Evolutionary conservation across 2,888 invertebrate genomes (phyloP).

Genomic region (Drosophila rellima): DNA sequence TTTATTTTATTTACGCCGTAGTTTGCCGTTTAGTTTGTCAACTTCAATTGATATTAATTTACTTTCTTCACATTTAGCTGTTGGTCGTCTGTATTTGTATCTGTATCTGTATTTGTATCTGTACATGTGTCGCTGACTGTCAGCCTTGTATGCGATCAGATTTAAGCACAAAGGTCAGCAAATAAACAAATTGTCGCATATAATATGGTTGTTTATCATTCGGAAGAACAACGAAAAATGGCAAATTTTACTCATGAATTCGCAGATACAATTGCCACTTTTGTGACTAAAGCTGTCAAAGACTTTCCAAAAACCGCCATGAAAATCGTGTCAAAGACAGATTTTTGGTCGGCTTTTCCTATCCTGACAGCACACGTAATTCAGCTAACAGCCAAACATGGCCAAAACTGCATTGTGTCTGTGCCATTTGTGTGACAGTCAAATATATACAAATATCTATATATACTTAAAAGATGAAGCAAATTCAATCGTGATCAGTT

Average conservation of each 20-base stretch:
- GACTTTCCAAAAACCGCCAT: slow-evolving; percentile 35
- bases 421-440: slow-evolving; percentile 39
- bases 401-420: slow-evolving; percentile 51
- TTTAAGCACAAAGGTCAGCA: slow-evolving; percentile 83
- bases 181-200: slow-evolving; percentile 77
- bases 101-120: slow-evolving; percentile 24
- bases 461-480: slow-evolving; percentile 37
- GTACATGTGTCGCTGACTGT: slow-evolving; percentile 54
- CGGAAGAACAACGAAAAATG: slow-evolving; percentile 2
- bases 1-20: slow-evolving; percentile 80
- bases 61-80: slow-evolving; percentile 73
- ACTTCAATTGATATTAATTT: slow-evolving; percentile 82
- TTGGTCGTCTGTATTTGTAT: slow-evolving; percentile 25
- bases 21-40: slow-evolving; percentile 74
- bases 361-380: slow-evolving; percentile 20
- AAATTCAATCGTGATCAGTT: slow-evolving; percentile 60
- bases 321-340: slow-evolving; percentile 43
- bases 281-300: background rate
- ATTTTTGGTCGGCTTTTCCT: slow-evolving; percentile 38
- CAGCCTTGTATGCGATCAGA: slow-evolving; percentile 85
- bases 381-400: slow-evolving; percentile 33
- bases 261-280: slow-evolving; percentile 16
- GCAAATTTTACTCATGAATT: slow-evolving; percentile 37
- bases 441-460: slow-evolving; percentile 1
- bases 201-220: slow-evolving; percentile 61